phyloP scores from a whole-genome alignment of 1,140 invertebrate species.

The Platorchestia sp. region DNA sequence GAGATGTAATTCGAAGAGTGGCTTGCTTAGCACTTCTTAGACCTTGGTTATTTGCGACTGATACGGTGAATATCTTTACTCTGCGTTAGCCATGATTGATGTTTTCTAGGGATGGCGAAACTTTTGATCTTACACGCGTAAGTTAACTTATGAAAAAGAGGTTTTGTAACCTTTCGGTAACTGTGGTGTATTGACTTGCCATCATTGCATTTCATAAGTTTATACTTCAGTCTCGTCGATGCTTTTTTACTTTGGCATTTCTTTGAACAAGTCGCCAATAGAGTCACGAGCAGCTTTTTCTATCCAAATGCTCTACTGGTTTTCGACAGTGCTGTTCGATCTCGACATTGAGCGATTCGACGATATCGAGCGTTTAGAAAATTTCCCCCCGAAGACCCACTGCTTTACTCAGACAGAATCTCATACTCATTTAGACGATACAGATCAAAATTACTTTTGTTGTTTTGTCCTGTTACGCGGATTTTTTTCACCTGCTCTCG shows the following conservation, averaged over 20 bases:
- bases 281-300: not conserved
- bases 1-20: not conserved
- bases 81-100: not conserved
- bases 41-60: not conserved
- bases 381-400: not conserved
- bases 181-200: not conserved
- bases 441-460: not conserved
- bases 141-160: not conserved
- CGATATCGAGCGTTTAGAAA: not conserved
- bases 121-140: not conserved
- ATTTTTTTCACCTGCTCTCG: not conserved
- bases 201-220: not conserved
- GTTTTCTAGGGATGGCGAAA: not conserved
- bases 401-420: not conserved
- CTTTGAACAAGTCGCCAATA: not conserved
- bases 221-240: not conserved
- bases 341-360: not conserved
- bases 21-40: not conserved
- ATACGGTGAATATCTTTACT: not conserved
- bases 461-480: not conserved
- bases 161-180: not conserved
- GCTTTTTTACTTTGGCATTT: not conserved
- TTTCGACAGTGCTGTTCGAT: not conserved
- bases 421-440: not conserved
- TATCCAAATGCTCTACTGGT: not conserved